Conservation (phyloP, 2,797 vertebrate species). For the Neosilurus hyrtlii region DNA sequence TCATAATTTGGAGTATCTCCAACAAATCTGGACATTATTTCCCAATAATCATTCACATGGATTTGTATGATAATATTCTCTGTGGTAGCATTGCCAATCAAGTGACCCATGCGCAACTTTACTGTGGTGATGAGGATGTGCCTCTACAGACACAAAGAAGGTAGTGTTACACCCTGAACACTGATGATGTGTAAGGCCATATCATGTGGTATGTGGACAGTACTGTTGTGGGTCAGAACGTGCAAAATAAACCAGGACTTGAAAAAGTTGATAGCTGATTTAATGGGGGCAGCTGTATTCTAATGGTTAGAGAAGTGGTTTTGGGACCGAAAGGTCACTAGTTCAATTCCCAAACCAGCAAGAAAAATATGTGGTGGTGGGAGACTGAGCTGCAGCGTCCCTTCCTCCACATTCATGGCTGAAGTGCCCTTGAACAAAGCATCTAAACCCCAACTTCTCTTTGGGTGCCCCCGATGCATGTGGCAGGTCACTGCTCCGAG, state of each 20-base stretch:
- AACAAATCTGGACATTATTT: slow-evolving; percentile 70
- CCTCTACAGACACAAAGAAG: slow-evolving; percentile 42
- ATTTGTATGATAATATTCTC: slow-evolving; percentile 60
- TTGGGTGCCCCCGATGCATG: too few relatives aligned
- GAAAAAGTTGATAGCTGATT: slow-evolving; percentile 16
- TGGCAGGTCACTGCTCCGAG: too few relatives aligned
- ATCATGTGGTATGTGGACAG: slow-evolving; percentile 22
- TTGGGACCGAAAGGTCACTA: too few relatives aligned
- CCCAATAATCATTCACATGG: slow-evolving; percentile 70
- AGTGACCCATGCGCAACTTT: slow-evolving; percentile 46
- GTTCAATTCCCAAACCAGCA: too few relatives aligned
- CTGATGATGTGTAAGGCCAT: slow-evolving; percentile 43
- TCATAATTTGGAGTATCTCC: slow-evolving; percentile 72
- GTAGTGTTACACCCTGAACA: slow-evolving; percentile 26
- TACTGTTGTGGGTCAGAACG: slow-evolving; percentile 30
- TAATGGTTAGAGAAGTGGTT: too few relatives aligned
- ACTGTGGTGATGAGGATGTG: slow-evolving; percentile 38
- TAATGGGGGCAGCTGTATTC: slow-evolving; percentile 2
- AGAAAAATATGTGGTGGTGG: too few relatives aligned
- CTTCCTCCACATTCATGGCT: too few relatives aligned
- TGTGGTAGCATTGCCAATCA: slow-evolving; percentile 55
- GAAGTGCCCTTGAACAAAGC: too few relatives aligned
- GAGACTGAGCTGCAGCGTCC: too few relatives aligned
- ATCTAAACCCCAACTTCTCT: too few relatives aligned
- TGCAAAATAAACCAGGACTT: not conserved